A percentile compares a stretch with the other conserved stretches of the same genome.
Evolutionary conservation across 2,113 vertebrate species (phyloP).

Genomic region (Ailurus styani): DNA sequence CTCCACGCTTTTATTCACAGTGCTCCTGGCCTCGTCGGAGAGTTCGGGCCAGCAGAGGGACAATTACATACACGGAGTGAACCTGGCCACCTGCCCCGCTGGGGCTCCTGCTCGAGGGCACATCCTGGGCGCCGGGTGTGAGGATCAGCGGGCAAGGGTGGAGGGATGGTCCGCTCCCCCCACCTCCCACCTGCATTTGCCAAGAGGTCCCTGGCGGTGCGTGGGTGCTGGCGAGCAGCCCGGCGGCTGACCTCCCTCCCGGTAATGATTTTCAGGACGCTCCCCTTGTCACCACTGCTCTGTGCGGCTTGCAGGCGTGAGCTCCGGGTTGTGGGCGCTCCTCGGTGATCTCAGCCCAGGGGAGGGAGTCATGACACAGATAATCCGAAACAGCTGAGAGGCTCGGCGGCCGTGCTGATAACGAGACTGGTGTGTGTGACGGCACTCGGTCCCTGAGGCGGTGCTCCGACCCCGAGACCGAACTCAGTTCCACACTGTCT

Average conservation of each 20-base stretch:
- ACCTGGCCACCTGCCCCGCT: background rate
- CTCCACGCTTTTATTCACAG: fast-evolving
- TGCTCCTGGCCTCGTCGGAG: fast-evolving
- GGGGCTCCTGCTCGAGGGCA: background rate
- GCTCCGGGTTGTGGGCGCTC: background rate
- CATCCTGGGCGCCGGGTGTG: background rate
- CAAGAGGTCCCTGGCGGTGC: background rate
- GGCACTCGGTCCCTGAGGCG: fast-evolving
- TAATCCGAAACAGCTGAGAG: background rate
- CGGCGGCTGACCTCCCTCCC: fast-evolving
- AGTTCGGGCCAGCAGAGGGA: background rate
- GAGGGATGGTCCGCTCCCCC: no score
- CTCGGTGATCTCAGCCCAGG: background rate
- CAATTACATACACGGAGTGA: fast-evolving
- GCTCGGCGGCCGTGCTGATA: fast-evolving
- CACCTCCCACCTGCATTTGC: background rate
- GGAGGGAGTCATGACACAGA: background rate
- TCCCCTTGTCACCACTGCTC: background rate
- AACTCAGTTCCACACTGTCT: background rate
- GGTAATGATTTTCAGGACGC: background rate
- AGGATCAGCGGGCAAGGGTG: background rate
- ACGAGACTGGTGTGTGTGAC: fast-evolving
- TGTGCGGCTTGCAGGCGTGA: background rate
- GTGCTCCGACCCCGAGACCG: fast-evolving
- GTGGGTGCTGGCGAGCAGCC: background rate